A percentile compares a stretch with the other conserved stretches of the same genome.
Evolutionary conservation across 2,797 vertebrate genomes (phyloP).

Genomic region (Clarias pachynema): DNA sequence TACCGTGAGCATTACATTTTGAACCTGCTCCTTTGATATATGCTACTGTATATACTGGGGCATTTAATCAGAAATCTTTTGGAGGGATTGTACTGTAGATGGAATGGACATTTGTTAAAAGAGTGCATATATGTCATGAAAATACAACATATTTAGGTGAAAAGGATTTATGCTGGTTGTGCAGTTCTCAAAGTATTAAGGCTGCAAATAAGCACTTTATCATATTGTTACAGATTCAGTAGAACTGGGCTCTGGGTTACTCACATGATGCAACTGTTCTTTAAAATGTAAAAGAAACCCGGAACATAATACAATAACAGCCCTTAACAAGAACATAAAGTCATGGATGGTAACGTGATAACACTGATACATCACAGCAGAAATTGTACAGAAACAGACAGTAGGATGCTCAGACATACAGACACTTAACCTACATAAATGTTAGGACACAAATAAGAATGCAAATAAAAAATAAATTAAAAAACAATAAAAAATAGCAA

Average conservation of each 20-base stretch:
- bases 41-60: neutral
- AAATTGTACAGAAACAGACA: neutral
- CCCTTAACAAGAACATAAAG: conserved; percentile 5
- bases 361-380: neutral
- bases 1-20: neutral
- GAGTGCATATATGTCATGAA: neutral
- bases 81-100: neutral
- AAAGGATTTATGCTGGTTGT: neutral
- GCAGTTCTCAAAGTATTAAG: neutral
- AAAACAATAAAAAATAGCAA: neutral
- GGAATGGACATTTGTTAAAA: neutral
- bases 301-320: neutral
- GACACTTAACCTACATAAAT: neutral
- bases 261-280: conserved; percentile 11
- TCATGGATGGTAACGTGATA: neutral
- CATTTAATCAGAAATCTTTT: neutral
- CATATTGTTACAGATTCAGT: neutral
- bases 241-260: neutral
- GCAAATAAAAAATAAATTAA: conserved; percentile 3
- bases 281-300: neutral
- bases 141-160: neutral
- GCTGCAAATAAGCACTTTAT: neutral
- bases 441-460: neutral
- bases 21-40: neutral
- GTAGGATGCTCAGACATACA: neutral